These are phyloP conservation scores for Oscheius sp. DNA, from an alignment of 2,888 invertebrate genomes.

Conservation along the genomic window DNA sequence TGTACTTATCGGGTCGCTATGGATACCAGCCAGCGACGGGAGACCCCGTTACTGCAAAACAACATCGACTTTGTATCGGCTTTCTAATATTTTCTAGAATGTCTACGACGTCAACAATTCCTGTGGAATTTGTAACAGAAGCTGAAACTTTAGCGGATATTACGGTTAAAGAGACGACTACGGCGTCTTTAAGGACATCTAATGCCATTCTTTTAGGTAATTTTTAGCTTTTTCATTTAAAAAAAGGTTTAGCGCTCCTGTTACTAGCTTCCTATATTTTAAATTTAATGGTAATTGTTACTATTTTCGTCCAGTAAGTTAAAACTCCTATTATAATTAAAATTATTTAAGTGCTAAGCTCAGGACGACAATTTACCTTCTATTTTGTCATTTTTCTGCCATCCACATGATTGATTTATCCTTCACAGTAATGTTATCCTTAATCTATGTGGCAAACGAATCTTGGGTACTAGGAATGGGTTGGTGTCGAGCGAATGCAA, in stretches of 20 bases:
- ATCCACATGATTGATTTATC: constrained; percentile 49
- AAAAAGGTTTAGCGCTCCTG: constrained; percentile 51
- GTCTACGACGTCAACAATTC: background rate
- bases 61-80: background rate
- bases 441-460: constrained; percentile 65
- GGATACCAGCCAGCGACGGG: background rate
- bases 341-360: constrained; percentile 37
- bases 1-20: constrained; percentile 16
- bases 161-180: constrained; percentile 57
- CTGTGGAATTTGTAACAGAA: constrained; percentile 60
- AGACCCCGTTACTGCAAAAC: constrained; percentile 4
- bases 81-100: background rate
- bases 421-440: constrained; percentile 60
- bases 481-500: constrained; percentile 64
- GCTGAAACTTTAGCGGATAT: constrained; percentile 66
- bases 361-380: constrained; percentile 29
- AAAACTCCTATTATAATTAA: background rate
- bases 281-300: constrained; percentile 60
- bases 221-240: background rate
- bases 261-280: constrained; percentile 60
- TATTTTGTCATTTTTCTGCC: constrained; percentile 47
- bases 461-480: constrained; percentile 63
- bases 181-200: constrained; percentile 55
- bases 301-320: constrained; percentile 62
- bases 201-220: constrained; percentile 55